Base-by-base conservation (phyloP, 2,113 vertebrate species). In the Ageneiosus marmoratus region DNA sequence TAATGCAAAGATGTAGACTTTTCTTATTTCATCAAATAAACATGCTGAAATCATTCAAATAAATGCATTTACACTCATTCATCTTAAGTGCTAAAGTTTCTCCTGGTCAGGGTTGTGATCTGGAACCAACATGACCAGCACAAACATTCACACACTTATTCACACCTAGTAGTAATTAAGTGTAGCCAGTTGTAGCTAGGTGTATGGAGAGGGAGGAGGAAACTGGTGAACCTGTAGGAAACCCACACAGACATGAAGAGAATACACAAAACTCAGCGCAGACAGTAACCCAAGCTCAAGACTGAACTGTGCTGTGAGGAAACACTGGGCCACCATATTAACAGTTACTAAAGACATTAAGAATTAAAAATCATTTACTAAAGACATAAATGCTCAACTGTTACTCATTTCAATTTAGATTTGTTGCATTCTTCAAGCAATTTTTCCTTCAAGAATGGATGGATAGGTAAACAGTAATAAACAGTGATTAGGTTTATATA, bases 321-420 rank as follows among this genome's bases (percentile, higher is more conserved):
- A 63, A 5, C 15, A 8, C 12, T 15, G 27, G 5, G 29, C 27
- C 5, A 63, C 12, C 13, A 1, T 1, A n/a, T n/a, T n/a, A n/a
- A n/a, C n/a, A n/a, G 5, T 27, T 32, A 15, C 29, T 13, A 60
- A 60, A 60, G 4, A 58, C 9, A 60, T 12, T 12, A 27, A 27
- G 13, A 63, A 10, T 20, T 29, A 27, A 32, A 16, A 1, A 65
- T 20, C 7, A 8, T 6, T 34, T 34, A 20, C 16, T 65, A 34
- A 65, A 65, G 32, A 65, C 15, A 34, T 69, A 74, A 32, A 75
- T 63, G 63, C 69, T 82, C 34, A 78, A 76, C 60, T 27, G 41
- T n/a, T 73, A 15, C 32, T 67, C 32, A 70, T 82, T 55, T 72
- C 41, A 44, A 80, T 37, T 78, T 81, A 77, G 46, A 80, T 79